Base-by-base conservation (phyloP, 2,797 vertebrate genomes). In the Melanotaenia nigrans region DNA sequence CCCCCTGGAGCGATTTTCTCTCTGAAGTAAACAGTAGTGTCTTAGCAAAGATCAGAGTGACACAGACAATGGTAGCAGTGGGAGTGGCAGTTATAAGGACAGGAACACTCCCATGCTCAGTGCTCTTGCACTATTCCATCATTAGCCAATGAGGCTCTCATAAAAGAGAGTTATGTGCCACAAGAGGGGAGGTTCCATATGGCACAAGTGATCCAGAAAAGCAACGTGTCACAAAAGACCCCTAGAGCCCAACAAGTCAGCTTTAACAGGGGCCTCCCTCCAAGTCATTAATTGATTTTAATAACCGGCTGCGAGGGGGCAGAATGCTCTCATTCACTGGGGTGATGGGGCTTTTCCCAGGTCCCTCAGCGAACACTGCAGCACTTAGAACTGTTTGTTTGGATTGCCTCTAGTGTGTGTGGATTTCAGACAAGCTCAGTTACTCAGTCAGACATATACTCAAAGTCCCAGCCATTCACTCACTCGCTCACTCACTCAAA, bases 221-320 rank as follows among this genome's bases (percentile, higher is more conserved):
- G 86, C 87, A 88, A 91, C 71, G 88, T 91, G 89, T 93, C 86
- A 82, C 91, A 85, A 85, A 92, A 85, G 87, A 90, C 90, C 91
- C 92, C 88, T 68, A 88, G 89, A 92, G 91, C 82, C 88, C 92
- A 92, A 92, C 91, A 92, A 90, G 90, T 92, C 90, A 89, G 85
- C 81, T 87, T 91, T 92, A 91, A 92, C 90, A 85, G 87, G 88
- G 87, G 85, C 84, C 85, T 86, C 86, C 87, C 91, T 87, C 81
- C 87, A 83, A 16, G 65, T 91, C 90, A 92, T 93, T 94, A 93
- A 94, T 94, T 93, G 92, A 93, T 93, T 93, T 93, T 93, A 94
- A 93, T 94, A 92, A 92, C 89, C 84, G 89, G 89, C 90, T 85
- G 89, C 61, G 62, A 91, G 89, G 80, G 83, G 87, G 87, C 86